A percentile compares a stretch with the other conserved stretches of the same genome.
Conservation (phyloP, 1,140 invertebrate genomes). For the Euwallacea similis region DNA sequence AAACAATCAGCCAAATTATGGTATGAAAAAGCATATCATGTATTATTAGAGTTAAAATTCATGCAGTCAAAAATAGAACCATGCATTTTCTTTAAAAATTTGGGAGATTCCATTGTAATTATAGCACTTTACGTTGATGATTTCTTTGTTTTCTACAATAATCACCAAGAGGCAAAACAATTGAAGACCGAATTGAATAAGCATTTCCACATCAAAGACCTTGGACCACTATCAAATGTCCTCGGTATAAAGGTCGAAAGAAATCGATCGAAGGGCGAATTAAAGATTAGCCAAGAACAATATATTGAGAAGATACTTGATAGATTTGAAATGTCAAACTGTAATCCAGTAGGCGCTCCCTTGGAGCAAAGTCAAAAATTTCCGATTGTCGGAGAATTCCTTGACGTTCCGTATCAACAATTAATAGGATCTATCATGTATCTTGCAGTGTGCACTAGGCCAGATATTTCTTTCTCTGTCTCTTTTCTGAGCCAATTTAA, state of each 20-base stretch:
- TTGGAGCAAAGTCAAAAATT: slow-evolving; percentile 46
- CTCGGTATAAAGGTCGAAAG: slow-evolving; percentile 49
- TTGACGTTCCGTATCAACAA: slow-evolving; percentile 39
- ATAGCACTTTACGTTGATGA: slow-evolving; percentile 52
- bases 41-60: slow-evolving; percentile 43
- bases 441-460: slow-evolving; percentile 30
- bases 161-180: slow-evolving; percentile 33
- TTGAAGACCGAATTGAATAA: slow-evolving; percentile 39
- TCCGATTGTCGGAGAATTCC: slow-evolving; percentile 17
- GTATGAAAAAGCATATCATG: slow-evolving; percentile 49
- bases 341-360: slow-evolving; percentile 48
- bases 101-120: slow-evolving; percentile 41
- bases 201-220: slow-evolving; percentile 48
- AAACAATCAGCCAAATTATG: slow-evolving; percentile 54
- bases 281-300: slow-evolving; percentile 48
- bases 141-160: slow-evolving; percentile 48
- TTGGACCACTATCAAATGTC: slow-evolving; percentile 35
- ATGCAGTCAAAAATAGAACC: slow-evolving; percentile 43
- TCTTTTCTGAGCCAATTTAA: slow-evolving; percentile 37
- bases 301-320: slow-evolving; percentile 51
- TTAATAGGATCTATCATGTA: slow-evolving; percentile 38
- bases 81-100: slow-evolving; percentile 48
- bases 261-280: slow-evolving; percentile 39
- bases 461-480: slow-evolving; percentile 35
- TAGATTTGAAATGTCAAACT: slow-evolving; percentile 50